Base-by-base conservation (phyloP, 2,113 vertebrate species). In the Ctenodactylus gundi region DNA sequence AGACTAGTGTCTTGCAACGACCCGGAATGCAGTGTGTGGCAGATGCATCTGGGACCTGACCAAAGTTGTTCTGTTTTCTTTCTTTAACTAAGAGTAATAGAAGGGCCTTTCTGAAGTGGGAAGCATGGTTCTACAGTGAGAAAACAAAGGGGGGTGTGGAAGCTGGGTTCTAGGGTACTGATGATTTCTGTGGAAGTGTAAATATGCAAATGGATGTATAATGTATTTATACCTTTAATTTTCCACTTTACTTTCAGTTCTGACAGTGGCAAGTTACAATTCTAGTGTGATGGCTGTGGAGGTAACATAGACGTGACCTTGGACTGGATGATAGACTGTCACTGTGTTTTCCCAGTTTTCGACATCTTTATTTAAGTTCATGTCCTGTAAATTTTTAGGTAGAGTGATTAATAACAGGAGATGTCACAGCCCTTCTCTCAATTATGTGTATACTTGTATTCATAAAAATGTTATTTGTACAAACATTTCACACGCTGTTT, bases 321-420 rank as follows among this genome's bases (percentile, higher is more conserved):
- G 97, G 97, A 95, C 96, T 96, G 95, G 98, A 97, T 98, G 97
- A 98, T 96, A 98, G 98, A 99, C 97, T 98, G 98, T 98, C 98
- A 98, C 98, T 98, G 98, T 99, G 98, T 98, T 99, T 97, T n/a
- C 98, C 98, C 98, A 98, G 98, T 99, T 99, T 99, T 98, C 98
- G 95, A 98, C 98, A 98, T 98, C 98, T 99, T 99, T 99, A 99
- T 99, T 99, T 99, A 99, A 99, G 98, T 99, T 98, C 88, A 88
- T 98, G 98, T 99, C 98, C 98, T 99, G 98, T 98, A 98, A 98
- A 98, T 98, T 98, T 98, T 98, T 97, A 98, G 99, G 96, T 98
- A 98, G 95, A 97, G 97, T 98, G 97, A 97, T 98, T 98, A 97
- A 97, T 93, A 96, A 62, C 98, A 97, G 97, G 96, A 97, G 97